Conservation (phyloP, 2,888 invertebrate genomes). For the Xylocampa areola region DNA sequence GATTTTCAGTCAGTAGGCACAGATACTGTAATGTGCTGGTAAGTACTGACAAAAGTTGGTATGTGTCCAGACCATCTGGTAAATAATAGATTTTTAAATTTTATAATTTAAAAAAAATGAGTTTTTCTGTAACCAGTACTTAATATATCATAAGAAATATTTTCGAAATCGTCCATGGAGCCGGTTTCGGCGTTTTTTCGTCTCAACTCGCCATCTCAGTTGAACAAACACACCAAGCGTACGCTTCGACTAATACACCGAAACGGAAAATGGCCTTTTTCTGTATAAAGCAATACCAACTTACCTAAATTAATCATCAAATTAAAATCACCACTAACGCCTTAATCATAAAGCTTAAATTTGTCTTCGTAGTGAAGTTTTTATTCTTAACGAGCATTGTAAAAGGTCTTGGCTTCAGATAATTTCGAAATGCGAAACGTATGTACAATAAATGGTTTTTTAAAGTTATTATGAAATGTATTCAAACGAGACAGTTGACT, state of each 20-base stretch:
- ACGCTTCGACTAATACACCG: slow-evolving; percentile 83
- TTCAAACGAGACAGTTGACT: neutral
- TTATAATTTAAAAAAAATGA: neutral
- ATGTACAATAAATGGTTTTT: slow-evolving; percentile 49
- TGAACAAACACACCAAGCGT: slow-evolving; percentile 84
- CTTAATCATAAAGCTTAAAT: slow-evolving; percentile 22
- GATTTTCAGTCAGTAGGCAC: too few species aligned
- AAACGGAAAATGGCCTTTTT: slow-evolving; percentile 70
- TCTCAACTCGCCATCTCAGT: slow-evolving; percentile 79
- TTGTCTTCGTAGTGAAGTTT: slow-evolving; percentile 16
- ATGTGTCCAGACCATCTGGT: too few species aligned
- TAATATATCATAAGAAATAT: slow-evolving; percentile 81
- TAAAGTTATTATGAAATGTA: slow-evolving; percentile 48
- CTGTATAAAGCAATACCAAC: slow-evolving; percentile 52
- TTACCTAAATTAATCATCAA: slow-evolving; percentile 39
- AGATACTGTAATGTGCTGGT: too few species aligned
- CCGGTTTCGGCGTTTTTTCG: slow-evolving; percentile 84
- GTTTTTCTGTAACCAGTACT: slow-evolving; percentile 67
- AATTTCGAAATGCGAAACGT: slow-evolving; percentile 55
- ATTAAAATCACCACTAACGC: slow-evolving; percentile 37
- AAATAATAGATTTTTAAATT: too few species aligned
- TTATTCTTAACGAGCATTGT: slow-evolving; percentile 24
- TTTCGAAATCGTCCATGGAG: slow-evolving; percentile 83
- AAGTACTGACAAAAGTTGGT: too few species aligned
- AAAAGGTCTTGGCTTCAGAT: slow-evolving; percentile 47